Percentiles rank a stretch among this genome's conserved stretches.
Evolutionary conservation across 2,888 invertebrate species (phyloP).

Genomic region (Cerastis rubricosa): DNA sequence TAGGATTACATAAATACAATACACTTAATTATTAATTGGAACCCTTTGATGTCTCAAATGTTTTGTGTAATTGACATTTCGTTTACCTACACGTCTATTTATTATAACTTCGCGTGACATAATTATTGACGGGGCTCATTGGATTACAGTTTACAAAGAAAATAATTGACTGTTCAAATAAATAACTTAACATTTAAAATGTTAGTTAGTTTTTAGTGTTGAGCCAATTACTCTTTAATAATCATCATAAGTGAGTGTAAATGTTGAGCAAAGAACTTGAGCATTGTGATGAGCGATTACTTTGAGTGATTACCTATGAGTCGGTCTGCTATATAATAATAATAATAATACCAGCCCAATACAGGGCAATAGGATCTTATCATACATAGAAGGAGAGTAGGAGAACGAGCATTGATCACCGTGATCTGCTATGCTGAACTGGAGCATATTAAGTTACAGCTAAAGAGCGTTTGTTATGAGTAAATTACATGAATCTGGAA

Average conservation of each 20-base stretch:
- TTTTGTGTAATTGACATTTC: constrained; percentile 40
- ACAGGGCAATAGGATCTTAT: neutral
- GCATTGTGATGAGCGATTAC: neutral
- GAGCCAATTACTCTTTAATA: constrained; percentile 34
- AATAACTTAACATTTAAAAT: constrained; percentile 38
- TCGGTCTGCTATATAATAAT: neutral
- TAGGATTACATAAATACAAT: constrained; percentile 21
- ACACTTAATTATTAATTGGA: constrained; percentile 24
- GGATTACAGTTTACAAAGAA: constrained; percentile 37
- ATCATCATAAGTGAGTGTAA: constrained; percentile 21
- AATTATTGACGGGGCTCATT: constrained; percentile 28
- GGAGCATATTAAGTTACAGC: neutral
- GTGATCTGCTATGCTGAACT: neutral
- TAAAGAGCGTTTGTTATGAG: neutral
- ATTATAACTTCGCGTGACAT: constrained; percentile 38
- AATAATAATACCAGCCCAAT: neutral
- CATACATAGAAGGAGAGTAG: too few species aligned
- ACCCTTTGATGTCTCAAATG: constrained; percentile 35
- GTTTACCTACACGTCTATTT: constrained; percentile 1
- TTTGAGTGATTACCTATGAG: neutral
- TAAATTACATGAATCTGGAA: neutral
- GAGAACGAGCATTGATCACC: neutral
- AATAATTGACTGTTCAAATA: constrained; percentile 34
- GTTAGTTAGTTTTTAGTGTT: constrained; percentile 27
- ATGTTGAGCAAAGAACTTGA: constrained; percentile 4